Percentiles rank a stretch among this genome's conserved stretches.
phyloP scores from a whole-genome alignment of 2,888 invertebrate genomes.

The Lithophane ornitopus region DNA sequence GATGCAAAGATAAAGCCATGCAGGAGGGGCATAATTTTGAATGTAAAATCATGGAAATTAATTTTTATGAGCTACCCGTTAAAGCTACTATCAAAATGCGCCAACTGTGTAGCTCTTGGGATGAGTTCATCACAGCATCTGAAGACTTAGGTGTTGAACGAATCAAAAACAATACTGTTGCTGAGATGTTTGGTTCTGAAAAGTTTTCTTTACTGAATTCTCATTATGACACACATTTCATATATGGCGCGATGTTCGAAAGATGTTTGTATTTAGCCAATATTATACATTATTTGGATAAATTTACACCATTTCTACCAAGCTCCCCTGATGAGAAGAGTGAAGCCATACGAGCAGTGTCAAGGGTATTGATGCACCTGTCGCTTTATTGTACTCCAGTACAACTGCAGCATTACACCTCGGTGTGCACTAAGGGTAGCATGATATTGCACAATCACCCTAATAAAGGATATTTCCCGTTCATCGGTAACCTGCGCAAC shows the following conservation, averaged over 20 bases:
- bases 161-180: conserved; percentile 24
- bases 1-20: conserved; percentile 35
- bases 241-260: conserved; percentile 33
- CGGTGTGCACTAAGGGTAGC: rapidly evolving
- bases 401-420: not conserved
- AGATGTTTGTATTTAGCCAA: conserved; percentile 31
- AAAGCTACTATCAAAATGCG: conserved; percentile 43
- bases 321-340: conserved; percentile 22
- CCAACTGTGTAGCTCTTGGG: conserved; percentile 48
- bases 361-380: conserved; percentile 51
- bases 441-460: not conserved
- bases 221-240: conserved; percentile 37
- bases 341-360: conserved; percentile 35
- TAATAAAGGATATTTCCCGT: conserved; percentile 46
- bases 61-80: conserved; percentile 7
- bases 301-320: conserved; percentile 39
- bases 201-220: conserved; percentile 49
- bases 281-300: conserved; percentile 42
- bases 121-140: conserved; percentile 53
- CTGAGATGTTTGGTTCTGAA: conserved; percentile 38
- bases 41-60: conserved; percentile 23
- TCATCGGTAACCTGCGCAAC: conserved; percentile 31
- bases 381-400: conserved; percentile 38
- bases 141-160: conserved; percentile 31
- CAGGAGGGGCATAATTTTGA: conserved; percentile 44